phyloP scores from a whole-genome alignment of 2,888 invertebrate genomes.

The Philereme transversata region DNA sequence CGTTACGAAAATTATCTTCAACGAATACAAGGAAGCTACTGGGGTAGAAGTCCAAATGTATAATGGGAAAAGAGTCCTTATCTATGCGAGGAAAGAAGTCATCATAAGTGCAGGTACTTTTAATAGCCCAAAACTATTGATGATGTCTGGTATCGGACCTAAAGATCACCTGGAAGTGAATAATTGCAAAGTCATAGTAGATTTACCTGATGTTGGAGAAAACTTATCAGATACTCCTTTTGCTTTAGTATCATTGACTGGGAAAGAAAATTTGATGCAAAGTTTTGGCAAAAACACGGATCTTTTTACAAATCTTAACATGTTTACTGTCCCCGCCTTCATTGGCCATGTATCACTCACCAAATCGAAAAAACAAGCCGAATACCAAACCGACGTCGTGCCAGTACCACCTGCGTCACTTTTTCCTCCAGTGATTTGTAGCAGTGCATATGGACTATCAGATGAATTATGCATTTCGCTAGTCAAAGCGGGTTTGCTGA shows the following conservation, averaged over 20 bases:
- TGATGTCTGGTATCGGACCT: conserved; percentile 72
- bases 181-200: conserved; percentile 52
- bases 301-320: conserved; percentile 30
- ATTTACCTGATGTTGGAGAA: conserved; percentile 59
- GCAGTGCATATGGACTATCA: conserved; percentile 26
- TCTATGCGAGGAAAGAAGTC: conserved; percentile 53
- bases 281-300: conserved; percentile 39
- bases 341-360: conserved; percentile 49
- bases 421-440: conserved; percentile 40
- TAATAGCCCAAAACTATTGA: conserved; percentile 66
- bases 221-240: conserved; percentile 37
- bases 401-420: conserved; percentile 42
- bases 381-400: conserved; percentile 49
- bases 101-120: conserved; percentile 65
- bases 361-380: conserved; percentile 46
- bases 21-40: conserved; percentile 27
- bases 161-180: conserved; percentile 47
- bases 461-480: conserved; percentile 42
- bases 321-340: conserved; percentile 45
- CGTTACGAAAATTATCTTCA: conserved; percentile 28
- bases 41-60: conserved; percentile 22
- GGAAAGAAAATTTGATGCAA: conserved; percentile 32
- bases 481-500: conserved; percentile 34
- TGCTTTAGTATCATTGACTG: conserved; percentile 36
- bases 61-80: conserved; percentile 13